Conservation (phyloP, 2,797 vertebrate species). For the Hafferia zeledoni region DNA sequence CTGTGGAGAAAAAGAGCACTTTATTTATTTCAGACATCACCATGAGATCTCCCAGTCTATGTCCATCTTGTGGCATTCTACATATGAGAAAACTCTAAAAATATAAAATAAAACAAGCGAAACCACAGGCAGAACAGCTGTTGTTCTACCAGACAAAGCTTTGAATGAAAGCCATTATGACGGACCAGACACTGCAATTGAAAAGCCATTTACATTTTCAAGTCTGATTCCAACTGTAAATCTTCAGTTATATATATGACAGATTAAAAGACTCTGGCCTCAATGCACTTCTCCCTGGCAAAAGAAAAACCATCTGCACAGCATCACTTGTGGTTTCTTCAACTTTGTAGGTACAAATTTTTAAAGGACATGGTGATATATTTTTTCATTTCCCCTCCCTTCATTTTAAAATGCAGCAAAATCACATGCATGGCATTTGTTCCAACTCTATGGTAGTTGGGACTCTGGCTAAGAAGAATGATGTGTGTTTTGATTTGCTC, state of each 20-base stretch:
- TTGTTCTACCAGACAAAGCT: constrained; percentile 36
- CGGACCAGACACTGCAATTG: constrained; percentile 6
- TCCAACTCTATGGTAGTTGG: not conserved
- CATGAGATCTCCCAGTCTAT: not conserved
- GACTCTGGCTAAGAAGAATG: not conserved
- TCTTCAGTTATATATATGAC: constrained; percentile 33
- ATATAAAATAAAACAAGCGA: constrained; percentile 32
- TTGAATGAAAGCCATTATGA: constrained; percentile 25
- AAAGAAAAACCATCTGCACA: constrained; percentile 38
- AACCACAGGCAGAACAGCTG: constrained; percentile 36
- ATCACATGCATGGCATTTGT: not conserved
- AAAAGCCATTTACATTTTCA: constrained; percentile 56
- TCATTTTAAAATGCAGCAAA: constrained; percentile 22
- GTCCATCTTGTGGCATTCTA: not conserved
- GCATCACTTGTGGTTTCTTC: constrained; percentile 37
- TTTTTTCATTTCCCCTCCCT: constrained; percentile 45
- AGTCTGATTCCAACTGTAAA: constrained; percentile 14
- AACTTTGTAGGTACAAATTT: constrained; percentile 33
- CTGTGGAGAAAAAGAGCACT: not conserved
- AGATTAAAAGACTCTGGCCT: constrained; percentile 37
- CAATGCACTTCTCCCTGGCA: not conserved
- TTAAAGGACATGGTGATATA: constrained; percentile 16
- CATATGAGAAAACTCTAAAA: constrained; percentile 31
- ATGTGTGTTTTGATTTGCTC: not conserved
- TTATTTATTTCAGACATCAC: constrained; percentile 22